Evolutionary conservation across 2,797 vertebrate genomes (phyloP).

Genomic region (Schizopygopsis pylzovi): DNA sequence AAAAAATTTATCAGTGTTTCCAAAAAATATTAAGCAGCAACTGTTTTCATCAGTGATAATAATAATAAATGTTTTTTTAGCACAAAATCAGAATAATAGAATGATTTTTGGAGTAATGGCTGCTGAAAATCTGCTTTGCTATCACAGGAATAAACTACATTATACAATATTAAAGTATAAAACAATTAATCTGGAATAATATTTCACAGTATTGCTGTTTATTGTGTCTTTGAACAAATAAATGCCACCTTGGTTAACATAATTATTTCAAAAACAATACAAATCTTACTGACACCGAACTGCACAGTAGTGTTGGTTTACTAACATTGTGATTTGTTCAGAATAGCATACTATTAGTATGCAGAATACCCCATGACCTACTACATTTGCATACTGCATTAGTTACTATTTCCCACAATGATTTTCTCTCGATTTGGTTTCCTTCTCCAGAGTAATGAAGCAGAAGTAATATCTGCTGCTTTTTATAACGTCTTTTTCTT

Average conservation of each 20-base stretch:
- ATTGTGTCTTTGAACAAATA: neutral
- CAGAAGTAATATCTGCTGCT: neutral
- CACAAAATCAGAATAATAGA: neutral
- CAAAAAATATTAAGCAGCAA: neutral
- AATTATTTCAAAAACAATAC: neutral
- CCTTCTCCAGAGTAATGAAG: neutral
- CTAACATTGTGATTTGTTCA: neutral
- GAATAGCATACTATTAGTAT: neutral
- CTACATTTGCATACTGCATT: neutral
- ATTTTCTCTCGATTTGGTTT: neutral
- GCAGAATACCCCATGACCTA: neutral
- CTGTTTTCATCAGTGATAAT: neutral
- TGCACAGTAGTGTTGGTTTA: neutral
- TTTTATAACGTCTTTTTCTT: conserved; percentile 1
- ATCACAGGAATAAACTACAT: neutral
- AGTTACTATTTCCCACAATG: conserved; percentile 13
- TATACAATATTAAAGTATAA: neutral
- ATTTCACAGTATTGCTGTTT: neutral
- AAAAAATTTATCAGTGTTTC: neutral
- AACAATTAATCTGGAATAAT: neutral
- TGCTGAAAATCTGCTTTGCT: neutral
- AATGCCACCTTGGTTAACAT: neutral
- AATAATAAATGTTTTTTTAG: neutral
- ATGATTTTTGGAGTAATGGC: neutral
- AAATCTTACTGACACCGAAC: neutral